Base-by-base conservation (phyloP, 1,140 invertebrate species). In the Pogonomyrmex barbatus region DNA sequence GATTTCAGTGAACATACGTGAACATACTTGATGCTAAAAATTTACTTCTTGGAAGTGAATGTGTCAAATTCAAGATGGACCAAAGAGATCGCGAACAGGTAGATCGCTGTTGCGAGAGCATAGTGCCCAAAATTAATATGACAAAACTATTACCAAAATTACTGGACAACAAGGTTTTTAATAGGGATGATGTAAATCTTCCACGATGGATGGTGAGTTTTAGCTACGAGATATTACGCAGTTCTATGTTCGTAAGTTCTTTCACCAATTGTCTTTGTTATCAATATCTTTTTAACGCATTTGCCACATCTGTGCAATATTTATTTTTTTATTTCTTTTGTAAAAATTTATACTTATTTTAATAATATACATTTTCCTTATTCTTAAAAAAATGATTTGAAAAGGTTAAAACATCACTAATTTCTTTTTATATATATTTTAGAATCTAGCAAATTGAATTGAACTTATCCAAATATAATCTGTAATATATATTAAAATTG, bases 171-270 rank as follows among this genome's bases (percentile, higher is more conserved):
- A 81, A 87, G 33, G 87, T 94, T 73, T 94, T 88, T 73, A 91
- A 93, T 47, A 85, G 58, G 9, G 89, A 93, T 33, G 92, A 94
- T 56, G 89, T 92, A 14, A 93, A 93, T 58, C 88, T 93, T 58
- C 65, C 79, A 12, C 65, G 67, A 5, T 94, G 93, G 93, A 83
- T 76, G 87, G 93, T 94, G 88, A 88, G 78, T 76, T 83, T 36
- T 52, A 24, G 30, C n/a, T n/a, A 33, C 45, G 2, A 52, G 63
- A 45, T 50, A 62, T 62, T 83, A 8, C 42, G 10, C 33, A 24
- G 10, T 58, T 42, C 1, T 56, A 30, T 2, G 10, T 67, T 36
- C 14, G 14, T 17, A 17, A 45, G 63, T 0, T 50, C 2, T 54
- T 63, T 45, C 14, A 42, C 4, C 12, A 75, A 39, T 5, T 5